Percentiles rank a stretch among this genome's conserved stretches.
These are phyloP conservation scores for Clarias laeviceps DNA, from an alignment of 2,797 vertebrate genomes.

Conservation along the genomic window DNA sequence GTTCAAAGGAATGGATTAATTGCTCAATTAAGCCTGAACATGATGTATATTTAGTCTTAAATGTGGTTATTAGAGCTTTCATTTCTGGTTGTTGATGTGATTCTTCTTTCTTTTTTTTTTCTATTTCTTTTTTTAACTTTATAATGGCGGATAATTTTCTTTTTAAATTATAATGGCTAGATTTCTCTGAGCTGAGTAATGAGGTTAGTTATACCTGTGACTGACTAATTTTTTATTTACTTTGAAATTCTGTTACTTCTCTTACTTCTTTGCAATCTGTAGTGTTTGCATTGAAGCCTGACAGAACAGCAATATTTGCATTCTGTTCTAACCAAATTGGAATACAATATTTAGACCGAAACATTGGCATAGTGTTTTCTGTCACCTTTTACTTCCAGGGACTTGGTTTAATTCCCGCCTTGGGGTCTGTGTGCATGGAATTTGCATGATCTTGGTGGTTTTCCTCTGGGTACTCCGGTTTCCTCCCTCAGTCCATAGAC, in stretches of 20 bases:
- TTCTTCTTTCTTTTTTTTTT: background rate
- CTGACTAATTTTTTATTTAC: background rate
- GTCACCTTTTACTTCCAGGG: too few relatives aligned
- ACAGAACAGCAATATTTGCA: background rate
- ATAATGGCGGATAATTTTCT: background rate
- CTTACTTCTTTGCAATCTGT: background rate
- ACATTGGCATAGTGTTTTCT: too few relatives aligned
- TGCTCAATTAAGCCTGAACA: constrained; percentile 51
- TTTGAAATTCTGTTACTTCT: background rate
- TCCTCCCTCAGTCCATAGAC: too few relatives aligned
- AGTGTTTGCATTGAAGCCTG: background rate
- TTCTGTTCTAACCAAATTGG: background rate
- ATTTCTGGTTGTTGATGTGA: constrained; percentile 17
- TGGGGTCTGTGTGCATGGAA: too few relatives aligned
- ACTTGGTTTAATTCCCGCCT: too few relatives aligned
- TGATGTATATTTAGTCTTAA: constrained; percentile 22
- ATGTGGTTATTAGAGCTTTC: constrained; percentile 24
- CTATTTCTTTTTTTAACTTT: background rate
- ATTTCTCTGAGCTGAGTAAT: background rate
- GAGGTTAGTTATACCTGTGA: background rate
- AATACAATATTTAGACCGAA: background rate
- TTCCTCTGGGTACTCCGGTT: too few relatives aligned
- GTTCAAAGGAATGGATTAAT: constrained; percentile 54
- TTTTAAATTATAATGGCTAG: background rate
- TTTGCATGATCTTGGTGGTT: too few relatives aligned